Evolutionary conservation across 2,113 vertebrate genomes (phyloP), one percentile per base, ranked within the genome.

Genomic region (Phylloscopus trochilus): DNA sequence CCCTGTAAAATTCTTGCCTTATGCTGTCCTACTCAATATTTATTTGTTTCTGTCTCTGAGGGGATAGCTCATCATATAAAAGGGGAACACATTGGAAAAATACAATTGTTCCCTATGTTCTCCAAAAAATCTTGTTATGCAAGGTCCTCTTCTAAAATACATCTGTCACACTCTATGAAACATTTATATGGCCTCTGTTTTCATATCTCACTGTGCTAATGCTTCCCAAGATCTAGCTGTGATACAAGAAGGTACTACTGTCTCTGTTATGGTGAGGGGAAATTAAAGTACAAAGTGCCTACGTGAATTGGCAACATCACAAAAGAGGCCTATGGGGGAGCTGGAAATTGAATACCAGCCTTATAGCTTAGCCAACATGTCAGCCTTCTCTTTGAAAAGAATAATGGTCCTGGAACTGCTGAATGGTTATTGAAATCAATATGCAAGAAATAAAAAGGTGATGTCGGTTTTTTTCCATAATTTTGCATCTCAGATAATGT

Each of bases 311-410:
- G 88, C 72, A 93, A 90, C 85, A 90, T 93, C 86, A 74, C 83
- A 94, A 47, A 80, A 88, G 83, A 88, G 89, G 84, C 55, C 78
- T 85, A 8, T 73, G 59, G 47, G 74, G 70, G 37, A 91, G 84
- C 67, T 91, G 78, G 90, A 90, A 94, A 95, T 77, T 74, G 84
- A 91, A 80, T 80, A 74, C 7, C 66, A 87, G 67, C 63, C 89
- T 58, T 63, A 46, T 6, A 73, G 78, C 41, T 58, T 33, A 69
- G 78, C 26, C 44, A 73, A 66, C 0, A 0, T 87, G 77, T 81
- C 89, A 94, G 60, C 52, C 52, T 89, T 77, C 70, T 47, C 55
- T 73, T 81, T 69, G 58, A 26, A 76, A 87, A 55, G 39, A 73
- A 66, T 33, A 69, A n/a, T 64, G n/a, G 23, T 75, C 24, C 44